Conservation (phyloP, 2,113 vertebrate genomes). For the Eudorcas thomsonii region DNA sequence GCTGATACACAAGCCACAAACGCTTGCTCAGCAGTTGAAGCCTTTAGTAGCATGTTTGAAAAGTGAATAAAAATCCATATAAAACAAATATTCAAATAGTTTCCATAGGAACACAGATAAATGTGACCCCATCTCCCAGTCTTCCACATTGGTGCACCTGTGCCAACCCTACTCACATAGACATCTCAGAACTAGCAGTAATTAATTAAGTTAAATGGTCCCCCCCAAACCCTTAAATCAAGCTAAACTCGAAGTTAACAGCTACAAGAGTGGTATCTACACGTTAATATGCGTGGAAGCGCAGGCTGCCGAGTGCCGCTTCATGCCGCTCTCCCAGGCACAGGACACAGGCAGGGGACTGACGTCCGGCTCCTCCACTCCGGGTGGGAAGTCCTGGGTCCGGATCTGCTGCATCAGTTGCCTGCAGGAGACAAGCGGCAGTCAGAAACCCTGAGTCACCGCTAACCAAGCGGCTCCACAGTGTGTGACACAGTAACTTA, state of each 20-base stretch:
- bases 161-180: constrained; percentile 77
- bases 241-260: constrained; percentile 72
- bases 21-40: constrained; percentile 80
- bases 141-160: constrained; percentile 81
- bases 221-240: constrained; percentile 77
- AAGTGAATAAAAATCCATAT: constrained; percentile 88
- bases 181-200: constrained; percentile 78
- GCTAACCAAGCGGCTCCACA: accelerated
- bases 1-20: constrained; percentile 86
- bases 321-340: constrained; percentile 89
- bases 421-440: constrained; percentile 76
- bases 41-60: constrained; percentile 81
- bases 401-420: constrained; percentile 91
- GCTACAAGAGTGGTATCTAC: constrained; percentile 76
- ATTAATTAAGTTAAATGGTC: constrained; percentile 85
- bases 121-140: constrained; percentile 91
- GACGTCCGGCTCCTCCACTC: constrained; percentile 82
- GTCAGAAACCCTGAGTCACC: neutral
- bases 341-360: constrained; percentile 87
- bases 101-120: constrained; percentile 98
- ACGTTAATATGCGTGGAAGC: constrained; percentile 86
- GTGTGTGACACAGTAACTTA: accelerated
- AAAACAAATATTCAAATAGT: constrained; percentile 91
- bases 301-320: constrained; percentile 83
- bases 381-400: constrained; percentile 80